phyloP scores from a whole-genome alignment of 2,888 invertebrate species.

The Eupithecia subfuscata region DNA sequence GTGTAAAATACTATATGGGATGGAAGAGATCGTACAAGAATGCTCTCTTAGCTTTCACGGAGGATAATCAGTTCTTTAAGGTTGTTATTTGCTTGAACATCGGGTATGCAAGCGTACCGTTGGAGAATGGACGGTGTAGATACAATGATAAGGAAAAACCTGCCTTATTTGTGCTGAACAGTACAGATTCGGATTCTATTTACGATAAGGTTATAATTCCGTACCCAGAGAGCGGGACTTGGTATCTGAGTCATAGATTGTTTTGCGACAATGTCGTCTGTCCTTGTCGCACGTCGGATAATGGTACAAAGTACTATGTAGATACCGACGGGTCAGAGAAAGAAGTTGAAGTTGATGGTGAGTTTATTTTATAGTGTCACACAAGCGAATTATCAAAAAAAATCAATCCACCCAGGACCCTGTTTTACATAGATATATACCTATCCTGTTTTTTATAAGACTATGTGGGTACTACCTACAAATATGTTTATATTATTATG shows the following conservation, averaged over 20 bases:
- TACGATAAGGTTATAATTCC: slow-evolving; percentile 87
- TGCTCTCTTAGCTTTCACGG: slow-evolving; percentile 69
- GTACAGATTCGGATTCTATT: slow-evolving; percentile 85
- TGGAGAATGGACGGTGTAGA: slow-evolving; percentile 85
- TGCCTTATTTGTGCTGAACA: slow-evolving; percentile 86
- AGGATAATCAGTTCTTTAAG: slow-evolving; percentile 78
- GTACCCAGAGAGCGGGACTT: slow-evolving; percentile 92
- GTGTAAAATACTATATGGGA: slow-evolving; percentile 79
- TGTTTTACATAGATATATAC: no score
- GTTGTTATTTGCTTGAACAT: slow-evolving; percentile 86
- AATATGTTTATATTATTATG: no score
- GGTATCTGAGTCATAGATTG: slow-evolving; percentile 90
- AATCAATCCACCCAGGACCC: no score
- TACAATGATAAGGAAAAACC: slow-evolving; percentile 79
- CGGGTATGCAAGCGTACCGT: slow-evolving; percentile 84
- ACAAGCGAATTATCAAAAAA: not conserved
- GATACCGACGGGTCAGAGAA: slow-evolving; percentile 64
- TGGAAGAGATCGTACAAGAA: slow-evolving; percentile 63
- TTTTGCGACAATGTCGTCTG: slow-evolving; percentile 85
- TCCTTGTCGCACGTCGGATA: slow-evolving; percentile 74
- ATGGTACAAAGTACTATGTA: slow-evolving; percentile 78
- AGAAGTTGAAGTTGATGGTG: slow-evolving; percentile 52
- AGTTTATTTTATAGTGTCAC: slow-evolving; percentile 4
- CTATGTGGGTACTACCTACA: no score
- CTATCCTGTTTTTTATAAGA: no score